Base-by-base conservation (phyloP, 2,113 vertebrate species). In the Helogale parvula region DNA sequence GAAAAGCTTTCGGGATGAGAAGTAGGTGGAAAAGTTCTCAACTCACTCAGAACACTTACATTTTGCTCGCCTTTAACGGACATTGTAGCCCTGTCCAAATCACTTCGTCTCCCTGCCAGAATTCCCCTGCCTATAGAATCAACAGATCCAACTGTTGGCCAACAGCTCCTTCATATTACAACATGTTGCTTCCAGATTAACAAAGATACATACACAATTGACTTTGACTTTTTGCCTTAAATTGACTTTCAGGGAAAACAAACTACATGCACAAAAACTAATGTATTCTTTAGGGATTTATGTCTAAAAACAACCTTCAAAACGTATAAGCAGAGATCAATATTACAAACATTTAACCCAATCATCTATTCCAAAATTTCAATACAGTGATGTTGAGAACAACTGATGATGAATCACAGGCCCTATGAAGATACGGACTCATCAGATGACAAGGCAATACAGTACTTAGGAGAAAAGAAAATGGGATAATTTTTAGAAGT, bases 391-490 rank as follows among this genome's bases (percentile, higher is more conserved):
- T 72, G 14, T 12, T 93, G 1, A 95, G 13, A 76, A 79, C n/a
- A 88, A 91, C 8, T 85, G 11, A 27, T 60, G 13, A 13, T 80
- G 35, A 86, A 35, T 35, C n/a, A 50, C 4, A 50, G 25, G 35
- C 0, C 7, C n/a, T 50, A n/a, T 31, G 45, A 93, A 74, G 13
- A 95, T 2, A 77, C 5, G 9, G 33, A 82, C 45, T 76, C 92
- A 86, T 38, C 50, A 47, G 57, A 87, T 60, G 29, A 93, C 74
- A 96, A 77, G n/a, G 31, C 35, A 92, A 3, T 50, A 83, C 5
- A 80, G 31, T 63, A 41, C 60, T 82, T 81, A 94, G 77, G 50
- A 95, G 25, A 74, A 88, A 94, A 89, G 57, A 94, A 92, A 93
- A 45, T 84, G 4, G 10, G 9, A 29, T 77, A 71, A 88, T 38